Evolutionary conservation across 2,113 vertebrate genomes (phyloP), one percentile per base, ranked within the genome.

Genomic region (Athene noctua): DNA sequence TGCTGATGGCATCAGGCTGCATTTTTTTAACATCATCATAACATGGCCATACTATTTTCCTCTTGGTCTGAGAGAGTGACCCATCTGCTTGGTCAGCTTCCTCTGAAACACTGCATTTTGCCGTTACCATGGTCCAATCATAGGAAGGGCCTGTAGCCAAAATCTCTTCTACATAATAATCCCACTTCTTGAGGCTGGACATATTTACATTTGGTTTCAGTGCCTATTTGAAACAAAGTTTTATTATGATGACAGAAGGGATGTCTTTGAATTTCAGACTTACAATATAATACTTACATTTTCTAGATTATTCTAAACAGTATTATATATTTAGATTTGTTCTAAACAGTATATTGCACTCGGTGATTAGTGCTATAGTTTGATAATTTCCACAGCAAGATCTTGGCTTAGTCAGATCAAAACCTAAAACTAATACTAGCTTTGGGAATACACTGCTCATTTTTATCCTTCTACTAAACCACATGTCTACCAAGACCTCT

Each of bases 11-110:
- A 52, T 99, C 99, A 1, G 99, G 99, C 96, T 99, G 99, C 47
- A 98, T 97, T 26, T 97, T 98, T 95, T 97, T 97, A 86, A 99
- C 97, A 34, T 99, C 98, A 92, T 99, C 99, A 34, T 99, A 99
- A 97, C 99, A 99, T 0, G 99, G 99, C 99, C 99, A 99, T 46
- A 99, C 99, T 15, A 99, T 99, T 96, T 98, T 99, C 96, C 99
- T 98, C 95, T 98, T 98, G 26, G 98, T 99, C 95, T 97, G 98
- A 68, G 98, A 81, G 38, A 97, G 77, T 11, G 98, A 83, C 19
- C 95, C 97, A 58, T 98, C 92, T 0, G 58, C 34, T 44, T 94
- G 97, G 44, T 99, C 98, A 5, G 88, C 26, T 75, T 99, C 99
- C 79, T 99, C 99, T 0, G 96, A 72, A 86, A 95, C 94, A 54